Percentiles rank a stretch among this genome's conserved stretches.
Conservation (phyloP, 2,888 invertebrate species). For the Eristalis intricaria region DNA sequence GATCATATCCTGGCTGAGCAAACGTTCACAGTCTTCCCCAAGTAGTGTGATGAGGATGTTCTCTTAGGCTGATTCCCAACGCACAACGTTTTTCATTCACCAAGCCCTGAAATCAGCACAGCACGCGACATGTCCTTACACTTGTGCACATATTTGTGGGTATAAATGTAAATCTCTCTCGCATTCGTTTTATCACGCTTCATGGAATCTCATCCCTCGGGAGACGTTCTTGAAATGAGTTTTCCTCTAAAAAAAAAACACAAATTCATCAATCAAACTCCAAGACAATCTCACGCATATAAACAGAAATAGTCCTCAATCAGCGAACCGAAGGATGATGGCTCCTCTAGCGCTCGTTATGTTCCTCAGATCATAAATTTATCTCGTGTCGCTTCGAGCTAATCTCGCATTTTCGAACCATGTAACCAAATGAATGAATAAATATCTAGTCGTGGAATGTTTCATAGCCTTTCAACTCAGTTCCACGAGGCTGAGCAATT, state of each 20-base stretch:
- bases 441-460: too few relatives aligned
- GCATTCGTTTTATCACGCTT: background rate
- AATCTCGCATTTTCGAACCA: background rate
- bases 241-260: slow-evolving; percentile 2
- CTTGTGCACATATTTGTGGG: background rate
- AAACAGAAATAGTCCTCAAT: background rate
- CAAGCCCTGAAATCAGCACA: background rate
- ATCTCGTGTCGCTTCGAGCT: background rate
- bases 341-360: background rate
- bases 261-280: slow-evolving; percentile 44
- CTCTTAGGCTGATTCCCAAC: too few relatives aligned
- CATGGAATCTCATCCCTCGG: background rate
- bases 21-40: background rate
- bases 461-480: background rate
- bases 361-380: background rate
- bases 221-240: background rate
- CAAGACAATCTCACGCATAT: background rate
- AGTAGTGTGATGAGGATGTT: background rate
- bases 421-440: background rate
- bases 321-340: background rate
- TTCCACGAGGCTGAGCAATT: slow-evolving; percentile 16
- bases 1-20: background rate
- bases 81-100: background rate
- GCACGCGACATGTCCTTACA: background rate
- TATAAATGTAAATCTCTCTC: background rate